phyloP scores from a whole-genome alignment of 2,797 vertebrate species.

The Onychomys torridus region DNA sequence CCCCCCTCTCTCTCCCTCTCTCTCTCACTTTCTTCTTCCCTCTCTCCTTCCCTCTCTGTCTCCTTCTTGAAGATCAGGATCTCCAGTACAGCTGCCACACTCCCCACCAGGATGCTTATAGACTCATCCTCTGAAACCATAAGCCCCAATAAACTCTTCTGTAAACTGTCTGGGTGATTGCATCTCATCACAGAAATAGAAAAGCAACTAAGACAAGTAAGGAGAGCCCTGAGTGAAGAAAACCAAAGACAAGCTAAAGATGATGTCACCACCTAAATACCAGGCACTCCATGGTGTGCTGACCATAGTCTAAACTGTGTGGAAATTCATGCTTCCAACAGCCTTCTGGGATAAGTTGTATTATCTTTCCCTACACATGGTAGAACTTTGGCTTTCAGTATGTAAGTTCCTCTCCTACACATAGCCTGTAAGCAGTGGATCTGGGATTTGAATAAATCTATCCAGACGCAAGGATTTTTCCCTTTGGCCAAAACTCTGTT shows the following conservation, averaged over 20 bases:
- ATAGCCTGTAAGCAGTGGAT: neutral
- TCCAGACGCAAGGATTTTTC: neutral
- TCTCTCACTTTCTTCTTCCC: neutral
- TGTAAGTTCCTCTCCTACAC: neutral
- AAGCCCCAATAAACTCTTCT: neutral
- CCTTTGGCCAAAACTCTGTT: neutral
- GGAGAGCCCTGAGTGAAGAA: neutral
- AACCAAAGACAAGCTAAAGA: neutral
- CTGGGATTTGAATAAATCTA: neutral
- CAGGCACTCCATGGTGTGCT: fast-evolving
- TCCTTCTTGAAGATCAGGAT: neutral
- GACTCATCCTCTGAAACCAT: neutral
- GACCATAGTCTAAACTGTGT: fast-evolving
- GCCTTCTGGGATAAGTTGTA: neutral
- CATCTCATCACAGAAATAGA: neutral
- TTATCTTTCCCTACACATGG: neutral
- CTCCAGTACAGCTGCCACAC: neutral
- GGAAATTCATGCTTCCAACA: neutral
- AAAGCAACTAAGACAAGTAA: neutral
- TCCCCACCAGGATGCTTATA: neutral
- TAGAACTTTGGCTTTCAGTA: neutral
- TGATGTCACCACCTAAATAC: neutral
- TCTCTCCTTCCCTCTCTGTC: neutral
- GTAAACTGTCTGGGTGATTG: neutral
- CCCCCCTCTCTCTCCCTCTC: neutral